Conservation (phyloP, 2,888 invertebrate species). For the Scelioninae gen. 1 region DNA sequence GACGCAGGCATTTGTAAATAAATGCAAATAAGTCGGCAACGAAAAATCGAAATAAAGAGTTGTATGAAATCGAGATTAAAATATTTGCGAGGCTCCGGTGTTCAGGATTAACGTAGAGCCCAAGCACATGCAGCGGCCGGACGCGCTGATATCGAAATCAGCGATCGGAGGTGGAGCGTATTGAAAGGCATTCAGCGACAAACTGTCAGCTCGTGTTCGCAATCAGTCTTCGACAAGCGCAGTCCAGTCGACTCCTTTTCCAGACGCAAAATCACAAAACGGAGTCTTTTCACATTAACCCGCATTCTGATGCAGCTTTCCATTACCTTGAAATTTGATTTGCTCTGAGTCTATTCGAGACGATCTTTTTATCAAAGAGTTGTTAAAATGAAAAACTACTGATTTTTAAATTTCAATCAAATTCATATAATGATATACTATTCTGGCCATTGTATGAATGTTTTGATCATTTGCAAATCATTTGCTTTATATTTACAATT, state of each 20-base stretch:
- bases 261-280: slow-evolving; percentile 43
- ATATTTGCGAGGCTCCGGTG: slow-evolving; percentile 41
- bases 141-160: slow-evolving; percentile 50
- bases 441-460: background rate
- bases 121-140: slow-evolving; percentile 3
- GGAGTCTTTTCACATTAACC: slow-evolving; percentile 19
- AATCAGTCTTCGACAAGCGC: slow-evolving; percentile 45
- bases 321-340: slow-evolving; percentile 4
- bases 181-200: slow-evolving; percentile 61
- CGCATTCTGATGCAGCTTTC: background rate
- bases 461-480: background rate
- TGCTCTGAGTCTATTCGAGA: background rate
- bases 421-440: background rate
- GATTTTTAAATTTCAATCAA: background rate
- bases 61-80: slow-evolving; percentile 48
- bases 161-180: slow-evolving; percentile 55
- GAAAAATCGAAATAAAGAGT: slow-evolving; percentile 26
- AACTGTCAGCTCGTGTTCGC: slow-evolving; percentile 56
- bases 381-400: background rate
- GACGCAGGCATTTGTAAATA: slow-evolving; percentile 32
- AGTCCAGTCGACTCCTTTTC: slow-evolving; percentile 54
- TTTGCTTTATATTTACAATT: no score
- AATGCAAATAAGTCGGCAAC: slow-evolving; percentile 45
- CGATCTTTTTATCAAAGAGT: background rate
- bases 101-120: slow-evolving; percentile 26